phyloP scores from a whole-genome alignment of 2,113 vertebrate species.

The Micronycteris hirsuta region DNA sequence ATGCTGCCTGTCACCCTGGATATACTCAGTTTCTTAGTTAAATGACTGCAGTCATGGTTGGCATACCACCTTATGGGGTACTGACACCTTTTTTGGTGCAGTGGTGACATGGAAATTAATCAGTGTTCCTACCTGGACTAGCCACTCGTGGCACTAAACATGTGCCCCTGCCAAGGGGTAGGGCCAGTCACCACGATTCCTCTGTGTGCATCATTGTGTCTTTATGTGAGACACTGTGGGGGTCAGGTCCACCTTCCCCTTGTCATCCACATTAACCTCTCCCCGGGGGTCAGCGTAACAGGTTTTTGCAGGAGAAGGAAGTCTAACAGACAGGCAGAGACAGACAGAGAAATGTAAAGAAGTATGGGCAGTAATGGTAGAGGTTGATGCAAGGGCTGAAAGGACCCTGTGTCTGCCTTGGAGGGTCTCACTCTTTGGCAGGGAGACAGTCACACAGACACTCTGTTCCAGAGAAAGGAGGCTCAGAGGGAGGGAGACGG shows the following conservation, averaged over 20 bases:
- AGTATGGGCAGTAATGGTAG: neutral
- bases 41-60: neutral
- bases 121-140: neutral
- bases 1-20: neutral
- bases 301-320: neutral
- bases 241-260: neutral
- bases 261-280: neutral
- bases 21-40: too few species aligned
- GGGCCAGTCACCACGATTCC: rapidly evolving
- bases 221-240: too few species aligned
- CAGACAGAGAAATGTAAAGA: neutral
- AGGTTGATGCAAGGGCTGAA: neutral
- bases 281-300: neutral
- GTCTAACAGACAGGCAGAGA: neutral
- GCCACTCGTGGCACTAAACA: neutral
- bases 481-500: neutral
- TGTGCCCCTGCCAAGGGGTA: neutral
- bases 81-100: neutral
- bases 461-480: neutral
- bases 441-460: neutral
- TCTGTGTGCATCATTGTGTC: neutral
- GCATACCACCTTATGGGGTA: too few species aligned
- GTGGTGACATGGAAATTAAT: neutral
- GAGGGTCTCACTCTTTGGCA: neutral
- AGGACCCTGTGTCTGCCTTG: neutral